Base-by-base conservation (phyloP, 2,113 vertebrate species). In the Pristiophorus japonicus region DNA sequence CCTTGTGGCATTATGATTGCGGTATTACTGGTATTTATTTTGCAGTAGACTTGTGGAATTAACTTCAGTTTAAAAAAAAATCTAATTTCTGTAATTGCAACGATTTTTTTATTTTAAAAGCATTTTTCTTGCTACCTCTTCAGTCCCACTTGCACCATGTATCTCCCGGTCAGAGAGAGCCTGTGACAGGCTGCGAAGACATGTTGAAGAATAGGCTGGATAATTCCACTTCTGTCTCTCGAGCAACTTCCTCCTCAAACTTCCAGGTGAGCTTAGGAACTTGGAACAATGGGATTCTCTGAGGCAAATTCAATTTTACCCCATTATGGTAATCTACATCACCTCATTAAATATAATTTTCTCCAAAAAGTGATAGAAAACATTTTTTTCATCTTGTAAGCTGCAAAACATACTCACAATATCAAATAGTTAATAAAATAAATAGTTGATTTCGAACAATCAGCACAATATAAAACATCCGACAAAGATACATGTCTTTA, bases 21-120 rank as follows among this genome's bases (percentile, higher is more conserved):
- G 34, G 59, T 91, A 62, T 38, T 38, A 92, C 59, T 92, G 59
- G 88, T 63, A 92, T 92, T 92, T 63, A 92, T 92, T 63, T 92
- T 63, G 55, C 88, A 63, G 59, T 38, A 59, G n/a, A 81, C 75
- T 81, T 81, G 34, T 81, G 42, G n/a, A 38, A 65, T 92, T 38
- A 38, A 22, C 16, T 63, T 62, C 59, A 92, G 5, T 63, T n/a
- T n/a, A 63, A 30, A 59, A 62, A 20, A 63, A 51, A 87, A 63
- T 63, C 14, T 42, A 14, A 81, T 81, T 81, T 42, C 11, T 92
- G 88, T 63, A 63, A 92, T 92, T 92, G 10, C 38, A 3, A n/a
- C n/a, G n/a, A 7, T 22, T 65, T n/a, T 87, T 92, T 20, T 59
- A 42, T 22, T 92, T n/a, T 63, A 62, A 18, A 62, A 34, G 59